Evolutionary conservation across 2,888 invertebrate genomes (phyloP), one percentile per base, ranked within the genome.

Genomic region (Caenorhabditis parvicauda): DNA sequence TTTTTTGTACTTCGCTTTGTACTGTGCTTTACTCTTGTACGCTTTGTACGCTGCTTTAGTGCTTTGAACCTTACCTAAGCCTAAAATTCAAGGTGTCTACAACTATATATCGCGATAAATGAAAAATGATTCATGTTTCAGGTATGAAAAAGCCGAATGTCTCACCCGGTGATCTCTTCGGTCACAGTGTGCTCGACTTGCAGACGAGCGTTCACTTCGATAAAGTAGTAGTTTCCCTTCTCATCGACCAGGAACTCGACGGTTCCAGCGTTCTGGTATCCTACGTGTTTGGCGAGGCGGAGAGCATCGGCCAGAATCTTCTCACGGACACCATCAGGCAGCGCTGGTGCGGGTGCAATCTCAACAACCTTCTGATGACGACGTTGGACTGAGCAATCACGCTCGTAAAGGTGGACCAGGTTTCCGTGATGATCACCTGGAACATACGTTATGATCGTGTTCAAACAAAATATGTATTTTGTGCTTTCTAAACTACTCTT

Each of bases 111-210:
- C 19, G 6, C 29, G n/a, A 29, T 44, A 19, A 24, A 24, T 22
- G n/a, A 25, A 39, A 17, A n/a, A 25, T 25, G 27, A 37, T 14
- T 25, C 42, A 32, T n/a, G n/a, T n/a, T n/a, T n/a, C n/a, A n/a
- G n/a, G n/a, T n/a, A n/a, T n/a, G n/a, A n/a, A n/a, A n/a, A n/a
- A n/a, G n/a, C n/a, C n/a, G n/a, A n/a, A n/a, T n/a, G n/a, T n/a
- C 59, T 49, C 80, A 88, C 87, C 95, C 96, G 0, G 98, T 99
- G 46, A 98, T 91, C 84, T 96, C 95, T 85, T 99, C 98, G 0
- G 96, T 96, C 17, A 98, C 92, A 0, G 98, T 98, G 82, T 99
- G 98, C 83, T 99, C 98, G 29, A 98, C 98, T 86, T 96, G 96
- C 54, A 96, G 86, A 68, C 90, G 88, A 14, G 98, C 96, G 82